Conservation (phyloP, 2,113 vertebrate species). For the Microcebus murinus region DNA sequence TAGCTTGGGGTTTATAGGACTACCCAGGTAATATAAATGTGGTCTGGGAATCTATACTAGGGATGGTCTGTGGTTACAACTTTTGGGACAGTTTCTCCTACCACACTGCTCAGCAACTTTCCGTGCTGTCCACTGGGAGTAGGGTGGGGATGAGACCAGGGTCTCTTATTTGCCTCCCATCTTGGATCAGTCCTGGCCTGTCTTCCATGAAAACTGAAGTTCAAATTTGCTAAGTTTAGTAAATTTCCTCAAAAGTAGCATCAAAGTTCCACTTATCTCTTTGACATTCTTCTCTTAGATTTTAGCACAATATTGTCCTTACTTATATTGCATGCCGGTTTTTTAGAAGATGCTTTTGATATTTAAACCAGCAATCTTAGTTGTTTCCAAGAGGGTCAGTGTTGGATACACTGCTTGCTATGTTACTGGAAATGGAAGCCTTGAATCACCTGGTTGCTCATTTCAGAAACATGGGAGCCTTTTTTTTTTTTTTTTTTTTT, state of each 20-base stretch:
- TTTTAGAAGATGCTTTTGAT: background rate
- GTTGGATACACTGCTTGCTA: background rate
- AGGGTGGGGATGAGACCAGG: background rate
- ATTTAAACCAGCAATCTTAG: background rate
- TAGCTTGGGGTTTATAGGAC: background rate
- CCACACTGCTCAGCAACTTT: background rate
- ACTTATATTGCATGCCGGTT: background rate
- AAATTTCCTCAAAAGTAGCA: background rate
- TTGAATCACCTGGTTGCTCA: background rate
- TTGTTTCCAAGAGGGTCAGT: background rate
- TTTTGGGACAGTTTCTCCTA: background rate
- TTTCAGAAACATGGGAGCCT: background rate
- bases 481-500: background rate
- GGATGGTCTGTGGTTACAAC: background rate
- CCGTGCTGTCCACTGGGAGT: background rate
- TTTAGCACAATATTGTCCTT: background rate
- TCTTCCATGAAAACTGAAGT: background rate
- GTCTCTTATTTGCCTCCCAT: background rate
- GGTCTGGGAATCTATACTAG: background rate
- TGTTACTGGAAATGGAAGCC: background rate
- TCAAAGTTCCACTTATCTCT: background rate
- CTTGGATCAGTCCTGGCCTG: background rate
- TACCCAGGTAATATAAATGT: background rate
- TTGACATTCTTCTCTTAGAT: background rate
- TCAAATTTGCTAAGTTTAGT: background rate